Evolutionary conservation across 2,113 vertebrate species (phyloP), one percentile per base, ranked within the genome.

Genomic region (Scalopus aquaticus): DNA sequence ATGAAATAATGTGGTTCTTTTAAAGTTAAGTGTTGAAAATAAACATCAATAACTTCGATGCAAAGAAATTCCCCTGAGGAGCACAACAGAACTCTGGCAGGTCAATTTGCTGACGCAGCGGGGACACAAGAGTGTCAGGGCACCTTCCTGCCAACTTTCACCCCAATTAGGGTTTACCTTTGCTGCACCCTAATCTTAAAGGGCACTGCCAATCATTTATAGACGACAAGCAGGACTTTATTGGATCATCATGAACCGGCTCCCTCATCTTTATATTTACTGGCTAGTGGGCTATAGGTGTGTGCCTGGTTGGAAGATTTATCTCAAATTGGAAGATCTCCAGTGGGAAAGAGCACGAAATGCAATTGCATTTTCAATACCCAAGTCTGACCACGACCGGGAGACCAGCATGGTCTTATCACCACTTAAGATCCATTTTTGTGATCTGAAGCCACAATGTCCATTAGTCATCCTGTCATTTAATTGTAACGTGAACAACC

Each of bases 381-480:
- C 42, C 2, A 84, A 12, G 4, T 3, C 37, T 78, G 94, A 69
- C 20, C 20, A 37, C 44, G 15, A 93, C 56, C 56, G 42, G 73
- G 15, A 90, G 72, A 77, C 65, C 79, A 79, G 22, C 73, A 93
- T 28, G 35, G 74, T 78, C 86, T 51, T 56, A 80, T 56, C 49
- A 94, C 20, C 54, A 22, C 54, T 77, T 95, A 58, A 58, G 49
- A 90, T 58, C 32, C 77, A 80, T 87, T 74, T 87, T 80, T 73
- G n/a, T 44, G 26, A 67, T 79, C 80, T 94, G 65, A 84, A 82
- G 93, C 84, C 94, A 87, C 91, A 69, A 81, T 73, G 73, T 93
- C 65, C 90, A 78, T n/a, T 16, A 58, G 72, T 82, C 93, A 85
- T 73, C 58, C 76, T 96, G 83, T 86, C 88, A 97, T 92, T 97